phyloP scores from a whole-genome alignment of 2,888 invertebrate genomes.

The Eupithecia inturbata region DNA sequence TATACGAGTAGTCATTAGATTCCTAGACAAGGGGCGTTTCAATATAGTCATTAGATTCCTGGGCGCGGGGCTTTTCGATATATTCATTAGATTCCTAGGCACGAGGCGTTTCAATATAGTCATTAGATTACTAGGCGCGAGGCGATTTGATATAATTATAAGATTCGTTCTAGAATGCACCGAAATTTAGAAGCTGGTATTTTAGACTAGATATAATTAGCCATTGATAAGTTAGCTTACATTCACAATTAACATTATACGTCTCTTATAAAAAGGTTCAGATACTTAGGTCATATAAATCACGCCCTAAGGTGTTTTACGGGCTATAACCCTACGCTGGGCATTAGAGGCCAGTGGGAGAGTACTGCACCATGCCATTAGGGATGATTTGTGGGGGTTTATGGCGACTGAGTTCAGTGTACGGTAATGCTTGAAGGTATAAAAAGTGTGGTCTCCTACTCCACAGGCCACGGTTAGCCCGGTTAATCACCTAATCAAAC shows the following conservation, averaged over 20 bases:
- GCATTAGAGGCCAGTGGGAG: constrained; percentile 9
- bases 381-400: constrained; percentile 4
- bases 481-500: too few species aligned
- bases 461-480: too few species aligned
- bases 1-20: too few species aligned
- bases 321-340: constrained; percentile 9
- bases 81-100: too few species aligned
- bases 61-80: too few species aligned
- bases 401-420: constrained; percentile 1
- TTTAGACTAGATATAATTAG: not conserved
- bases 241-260: not conserved
- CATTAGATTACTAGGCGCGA: too few species aligned
- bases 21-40: too few species aligned
- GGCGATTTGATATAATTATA: not conserved
- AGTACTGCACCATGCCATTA: constrained; percentile 1
- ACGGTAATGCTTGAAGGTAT: not conserved
- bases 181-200: too few species aligned
- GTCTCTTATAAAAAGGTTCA: not conserved
- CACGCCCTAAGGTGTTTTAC: constrained; percentile 2
- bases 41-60: too few species aligned
- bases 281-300: not conserved
- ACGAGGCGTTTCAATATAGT: too few species aligned
- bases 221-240: not conserved
- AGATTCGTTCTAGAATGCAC: not conserved
- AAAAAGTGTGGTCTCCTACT: not conserved